Evolutionary conservation across 2,113 vertebrate genomes (phyloP).

Genomic region (Entelurus aequoreus): DNA sequence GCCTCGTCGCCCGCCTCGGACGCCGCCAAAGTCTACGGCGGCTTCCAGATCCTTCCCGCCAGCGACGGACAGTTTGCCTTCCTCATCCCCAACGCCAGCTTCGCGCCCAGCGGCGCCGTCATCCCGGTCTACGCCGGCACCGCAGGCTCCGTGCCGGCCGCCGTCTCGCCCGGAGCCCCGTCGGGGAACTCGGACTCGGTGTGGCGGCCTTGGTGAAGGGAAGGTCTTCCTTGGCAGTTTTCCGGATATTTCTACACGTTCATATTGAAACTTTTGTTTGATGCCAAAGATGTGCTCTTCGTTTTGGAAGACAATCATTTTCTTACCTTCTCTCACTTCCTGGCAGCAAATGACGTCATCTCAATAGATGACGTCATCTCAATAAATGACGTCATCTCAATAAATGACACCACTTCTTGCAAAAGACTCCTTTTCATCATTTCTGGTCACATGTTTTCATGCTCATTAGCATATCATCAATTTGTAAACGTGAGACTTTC

Average conservation of each 20-base stretch:
- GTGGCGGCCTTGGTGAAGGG: constrained; percentile 92
- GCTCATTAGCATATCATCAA: too few species aligned
- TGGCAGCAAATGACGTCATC: too few species aligned
- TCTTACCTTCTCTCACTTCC: constrained; percentile 50
- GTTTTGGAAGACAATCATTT: constrained; percentile 89
- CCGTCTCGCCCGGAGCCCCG: constrained; percentile 75
- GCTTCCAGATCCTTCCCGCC: constrained; percentile 96
- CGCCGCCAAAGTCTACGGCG: constrained; percentile 84
- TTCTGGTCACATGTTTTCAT: too few species aligned
- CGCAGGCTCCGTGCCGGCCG: constrained; percentile 68
- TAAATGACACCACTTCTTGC: too few species aligned
- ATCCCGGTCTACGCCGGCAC: constrained; percentile 88
- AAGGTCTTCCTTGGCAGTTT: too few species aligned
- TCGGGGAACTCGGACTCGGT: constrained; percentile 87
- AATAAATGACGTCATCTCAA: too few species aligned
- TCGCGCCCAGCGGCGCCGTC: constrained; percentile 83
- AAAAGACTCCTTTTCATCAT: too few species aligned
- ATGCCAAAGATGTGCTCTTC: constrained; percentile 94
- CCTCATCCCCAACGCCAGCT: constrained; percentile 89
- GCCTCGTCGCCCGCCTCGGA: constrained; percentile 72
- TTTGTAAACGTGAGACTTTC: too few species aligned
- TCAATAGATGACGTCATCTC: too few species aligned
- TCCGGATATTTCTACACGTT: constrained; percentile 87
- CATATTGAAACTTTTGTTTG: constrained; percentile 92
- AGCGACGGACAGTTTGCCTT: constrained; percentile 96